These are phyloP conservation scores for Hylomyscus alleni DNA, from an alignment of 2,797 vertebrate genomes.

Conservation along the genomic window DNA sequence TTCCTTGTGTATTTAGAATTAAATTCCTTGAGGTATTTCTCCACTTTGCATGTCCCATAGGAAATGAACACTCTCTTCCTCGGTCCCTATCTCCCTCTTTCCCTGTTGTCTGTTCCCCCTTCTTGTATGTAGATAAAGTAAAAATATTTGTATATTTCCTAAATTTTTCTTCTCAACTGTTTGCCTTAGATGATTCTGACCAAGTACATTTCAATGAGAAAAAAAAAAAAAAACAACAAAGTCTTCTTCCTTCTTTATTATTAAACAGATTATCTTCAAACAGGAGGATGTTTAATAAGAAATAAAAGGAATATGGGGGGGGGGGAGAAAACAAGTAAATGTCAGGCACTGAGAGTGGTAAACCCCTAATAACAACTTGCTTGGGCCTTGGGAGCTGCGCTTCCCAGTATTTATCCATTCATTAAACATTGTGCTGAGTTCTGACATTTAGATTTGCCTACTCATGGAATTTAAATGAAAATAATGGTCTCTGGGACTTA, in stretches of 20 bases:
- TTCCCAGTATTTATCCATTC: slow-evolving; percentile 76
- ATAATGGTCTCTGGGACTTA: too few relatives aligned
- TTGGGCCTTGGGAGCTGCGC: slow-evolving; percentile 42
- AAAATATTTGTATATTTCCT: not conserved
- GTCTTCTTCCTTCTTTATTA: slow-evolving; percentile 43
- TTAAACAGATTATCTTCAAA: slow-evolving; percentile 68
- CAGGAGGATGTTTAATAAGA: slow-evolving; percentile 68
- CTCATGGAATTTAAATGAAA: too few relatives aligned
- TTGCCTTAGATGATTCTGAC: slow-evolving; percentile 14
- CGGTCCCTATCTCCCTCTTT: not conserved
- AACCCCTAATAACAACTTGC: slow-evolving; percentile 73
- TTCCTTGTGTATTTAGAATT: not conserved
- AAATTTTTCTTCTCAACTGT: not conserved
- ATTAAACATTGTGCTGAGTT: too few relatives aligned
- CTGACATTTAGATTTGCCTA: too few relatives aligned
- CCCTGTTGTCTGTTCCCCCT: not conserved
- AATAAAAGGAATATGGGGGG: slow-evolving; percentile 67
- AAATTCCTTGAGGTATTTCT: not conserved
- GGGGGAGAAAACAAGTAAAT: slow-evolving; percentile 68
- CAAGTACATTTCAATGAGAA: slow-evolving; percentile 36
- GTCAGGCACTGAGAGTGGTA: slow-evolving; percentile 67
- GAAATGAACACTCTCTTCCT: not conserved
- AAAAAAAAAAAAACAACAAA: rapidly evolving
- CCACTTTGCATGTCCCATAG: not conserved
- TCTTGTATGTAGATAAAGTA: not conserved